A percentile compares a stretch with the other conserved stretches of the same genome.
Conservation (phyloP, 2,113 vertebrate species). For the Mesembrinibis cayennensis region DNA sequence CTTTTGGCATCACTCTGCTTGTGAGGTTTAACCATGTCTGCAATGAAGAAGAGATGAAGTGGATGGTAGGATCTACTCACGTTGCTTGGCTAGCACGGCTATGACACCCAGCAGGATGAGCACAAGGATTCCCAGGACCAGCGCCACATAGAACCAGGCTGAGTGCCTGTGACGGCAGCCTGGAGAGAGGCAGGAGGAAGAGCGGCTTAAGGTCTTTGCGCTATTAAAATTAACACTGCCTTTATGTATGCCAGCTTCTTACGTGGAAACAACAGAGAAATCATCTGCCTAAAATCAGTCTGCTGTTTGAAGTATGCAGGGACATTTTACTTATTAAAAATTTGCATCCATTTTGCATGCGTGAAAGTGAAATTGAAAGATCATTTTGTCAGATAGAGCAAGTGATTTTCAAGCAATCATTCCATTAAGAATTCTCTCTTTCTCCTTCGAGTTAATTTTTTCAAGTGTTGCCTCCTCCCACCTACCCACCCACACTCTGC, state of each 20-base stretch:
- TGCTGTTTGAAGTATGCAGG: not conserved
- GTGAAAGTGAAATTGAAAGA: not conserved
- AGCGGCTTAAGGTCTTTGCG: not conserved
- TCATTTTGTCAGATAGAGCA: not conserved
- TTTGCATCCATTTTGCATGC: not conserved
- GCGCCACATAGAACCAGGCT: not conserved
- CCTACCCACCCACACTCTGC: not conserved
- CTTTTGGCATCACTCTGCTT: not conserved
- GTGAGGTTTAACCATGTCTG: not conserved
- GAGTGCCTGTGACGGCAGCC: not conserved
- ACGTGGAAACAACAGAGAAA: not conserved
- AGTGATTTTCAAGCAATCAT: not conserved
- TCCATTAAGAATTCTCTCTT: not conserved
- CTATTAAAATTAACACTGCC: not conserved
- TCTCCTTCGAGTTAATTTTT: not conserved
- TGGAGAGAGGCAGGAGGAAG: not conserved
- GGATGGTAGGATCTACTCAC: not conserved
- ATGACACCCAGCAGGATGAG: not conserved
- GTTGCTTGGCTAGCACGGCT: not conserved
- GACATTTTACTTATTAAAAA: not conserved
- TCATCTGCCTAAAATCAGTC: not conserved
- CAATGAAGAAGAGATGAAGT: not conserved
- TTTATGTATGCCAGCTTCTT: not conserved
- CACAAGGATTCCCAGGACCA: constrained; percentile 25
- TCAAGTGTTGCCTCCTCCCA: not conserved